Evolutionary conservation across 2,888 invertebrate genomes (phyloP), one percentile per base, ranked within the genome.

Genomic region (Caenorhabditis sp.): DNA sequence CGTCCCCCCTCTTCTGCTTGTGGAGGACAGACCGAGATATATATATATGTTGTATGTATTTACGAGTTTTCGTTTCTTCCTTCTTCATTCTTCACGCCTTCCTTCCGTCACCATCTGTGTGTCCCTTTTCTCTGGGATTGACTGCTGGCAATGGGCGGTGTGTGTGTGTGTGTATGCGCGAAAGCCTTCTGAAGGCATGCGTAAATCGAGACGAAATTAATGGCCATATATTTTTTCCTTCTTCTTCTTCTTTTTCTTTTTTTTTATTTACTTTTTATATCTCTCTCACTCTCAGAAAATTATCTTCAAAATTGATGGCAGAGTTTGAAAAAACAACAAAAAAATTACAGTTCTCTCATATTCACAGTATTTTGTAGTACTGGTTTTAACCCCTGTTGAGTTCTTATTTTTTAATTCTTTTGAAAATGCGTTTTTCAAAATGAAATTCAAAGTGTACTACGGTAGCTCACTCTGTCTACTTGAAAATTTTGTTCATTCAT

Each of bases 151-250:
- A 32, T 20, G 51, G 65, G 53, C 35, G 18, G 55, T 56, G 71
- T 62, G 55, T 53, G 50, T 60, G 61, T 40, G 40, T 50, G 8
- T 50, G 20, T 20, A 53, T 40, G 40, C 20, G 8, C 20, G 20
- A 4, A 6, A 6, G 50, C 20, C 53, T 53, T 53, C 53, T 2
- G 55, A 56, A 28, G 55, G 55, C 9, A 56, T 20, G 22, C 58
- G 58, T 37, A 65, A 74, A 74, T 74, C 72, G 65, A 65, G 56
- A 51, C 58, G 9, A 65, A 74, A 74, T 74, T 74, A 74, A 74
- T 74, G 72, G 65, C 20, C 65, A 58, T 47, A n/a, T n/a, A 65
- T 64, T 64, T 32, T 28, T 55, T 40, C 24, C 53, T 37, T 32
- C 53, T 22, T 65, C 24, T 32, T 26, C n/a, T 51, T 64, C 40